Base-by-base conservation (phyloP, 2,888 invertebrate species). In the Gisinianus flammeolus region DNA sequence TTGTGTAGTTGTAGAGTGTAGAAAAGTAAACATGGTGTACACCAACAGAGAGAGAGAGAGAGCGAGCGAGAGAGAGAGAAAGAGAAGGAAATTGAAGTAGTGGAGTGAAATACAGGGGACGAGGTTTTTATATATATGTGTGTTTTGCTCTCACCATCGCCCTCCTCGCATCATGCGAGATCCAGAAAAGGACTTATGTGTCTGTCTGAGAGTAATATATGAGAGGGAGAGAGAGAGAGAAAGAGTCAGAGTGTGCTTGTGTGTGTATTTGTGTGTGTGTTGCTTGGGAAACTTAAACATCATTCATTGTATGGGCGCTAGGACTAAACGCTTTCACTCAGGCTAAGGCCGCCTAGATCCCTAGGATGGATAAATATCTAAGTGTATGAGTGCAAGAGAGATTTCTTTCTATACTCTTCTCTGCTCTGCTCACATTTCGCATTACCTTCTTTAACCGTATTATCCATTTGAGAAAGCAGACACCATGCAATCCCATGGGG, bases 401-500 rank as follows among this genome's bases (percentile, higher is more conserved):
- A 68, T 68, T 35, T 68, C 68, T 68, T 58, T 6, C 58, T 24
- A 58, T 62, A 6, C 62, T 22, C 62, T 62, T 19, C 54, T 54
- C 54, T 16, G 6, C 68, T 24, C 68, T 68, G 30, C 68, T 68
- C 68, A 22, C 68, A 68, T 68, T 68, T 68, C 35, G 44, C 68
- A 68, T 68, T 68, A 68, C 35, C 68, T 68, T 44, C 26, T 68
- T 68, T 68, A 68, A 68, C 68, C 22, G 68, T 24, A 68, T 68
- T 68, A 35, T 68, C 68, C 68, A 35, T 68, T 68, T 68, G 68
- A 68, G 68, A 68, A 68, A 68, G 68, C 68, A 68, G 68, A 68
- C 68, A 35, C 68, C 24, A n/a, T 1, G 22, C 8, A 10, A 35
- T 44, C 33, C 35, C 68, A 22, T 22, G 24, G n/a, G 68, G 44